Evolutionary conservation across 2,113 vertebrate genomes (phyloP), one percentile per base, ranked within the genome.

Genomic region (Cichladusa arquata): DNA sequence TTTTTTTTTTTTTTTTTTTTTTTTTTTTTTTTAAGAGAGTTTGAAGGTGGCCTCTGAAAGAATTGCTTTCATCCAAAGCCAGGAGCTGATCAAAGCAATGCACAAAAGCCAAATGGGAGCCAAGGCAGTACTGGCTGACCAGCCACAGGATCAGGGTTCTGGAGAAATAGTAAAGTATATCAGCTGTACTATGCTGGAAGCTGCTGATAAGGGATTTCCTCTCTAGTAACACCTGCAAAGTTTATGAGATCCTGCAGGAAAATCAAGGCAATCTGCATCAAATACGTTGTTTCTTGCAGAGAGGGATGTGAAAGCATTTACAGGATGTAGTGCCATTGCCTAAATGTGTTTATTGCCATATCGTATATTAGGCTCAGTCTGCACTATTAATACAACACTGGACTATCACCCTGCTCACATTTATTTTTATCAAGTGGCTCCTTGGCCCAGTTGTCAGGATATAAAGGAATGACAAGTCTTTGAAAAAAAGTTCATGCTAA

Each of bases 211-310:
- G 69, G 42, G 70, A 60, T 81, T 86, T 91, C 86, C 81, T 94
- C 62, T 84, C 19, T 20, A 83, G 34, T 56, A 79, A 72, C 93
- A 97, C 96, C 92, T 97, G 93, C 70, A 81, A 79, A 53, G 42
- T 97, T 97, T 97, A 96, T 91, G 96, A 97, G 90, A 85, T 97
- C 79, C 87, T 94, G 23, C 4, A 90, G 84, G 73, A 91, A 92
- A 91, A 93, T 65, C 20, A 40, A 48, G 74, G 67, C 92, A 88
- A 96, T 97, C 94, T 97, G n/a, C 95, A 97, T 98, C 36, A 96
- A 97, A 95, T 95, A 73, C 14, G 0, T 51, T 38, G 66, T 91
- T 97, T 97, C 95, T 96, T 96, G 95, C 84, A 95, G 10, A 79
- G 82, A 72, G 84, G 73, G 53, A 83, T 20, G 51, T 72, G 86